phyloP scores from a whole-genome alignment of 2,113 vertebrate genomes.

The Gadus chalcogrammus region DNA sequence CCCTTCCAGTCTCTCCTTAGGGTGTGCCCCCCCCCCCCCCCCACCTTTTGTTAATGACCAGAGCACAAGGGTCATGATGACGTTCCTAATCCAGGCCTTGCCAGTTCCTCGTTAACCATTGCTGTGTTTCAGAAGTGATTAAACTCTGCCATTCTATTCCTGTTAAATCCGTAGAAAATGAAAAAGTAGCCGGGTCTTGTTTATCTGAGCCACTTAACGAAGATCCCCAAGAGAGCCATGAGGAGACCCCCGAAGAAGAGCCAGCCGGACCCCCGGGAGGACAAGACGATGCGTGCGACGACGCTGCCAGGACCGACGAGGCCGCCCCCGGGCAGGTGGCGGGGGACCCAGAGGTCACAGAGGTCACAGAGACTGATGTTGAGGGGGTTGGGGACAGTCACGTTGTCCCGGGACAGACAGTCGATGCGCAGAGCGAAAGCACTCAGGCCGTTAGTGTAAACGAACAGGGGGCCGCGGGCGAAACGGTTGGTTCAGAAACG shows the following conservation, averaged over 20 bases:
- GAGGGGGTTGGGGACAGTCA: conserved; percentile 75
- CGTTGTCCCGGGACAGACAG: conserved; percentile 78
- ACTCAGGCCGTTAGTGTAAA: conserved; percentile 83
- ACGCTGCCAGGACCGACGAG: conserved; percentile 73
- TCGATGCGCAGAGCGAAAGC: conserved; percentile 79
- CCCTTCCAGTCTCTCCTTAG: conserved; percentile 78
- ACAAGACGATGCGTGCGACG: conserved; percentile 80
- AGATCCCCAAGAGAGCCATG: conserved; percentile 77
- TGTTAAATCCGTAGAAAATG: conserved; percentile 99
- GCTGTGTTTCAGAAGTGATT: conserved; percentile 99
- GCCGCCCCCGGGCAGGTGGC: conserved; percentile 77
- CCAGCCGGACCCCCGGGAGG: conserved; percentile 80
- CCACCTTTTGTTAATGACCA: conserved; percentile 47
- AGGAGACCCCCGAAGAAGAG: conserved; percentile 84
- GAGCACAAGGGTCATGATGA: conserved; percentile 76
- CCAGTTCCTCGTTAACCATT: conserved; percentile 95
- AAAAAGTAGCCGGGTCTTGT: conserved; percentile 99
- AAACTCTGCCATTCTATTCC: conserved; percentile 99
- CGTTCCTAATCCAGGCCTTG: conserved; percentile 87
- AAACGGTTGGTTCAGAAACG: conserved; percentile 78
- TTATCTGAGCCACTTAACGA: conserved; percentile 96
- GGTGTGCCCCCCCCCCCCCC: conserved; percentile 51
- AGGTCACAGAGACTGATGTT: conserved; percentile 75
- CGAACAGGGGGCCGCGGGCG: conserved; percentile 73
- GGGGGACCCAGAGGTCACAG: conserved; percentile 75